A percentile compares a stretch with the other conserved stretches of the same genome.
These are phyloP conservation scores for Tenthredo amoena DNA, from an alignment of 2,888 invertebrate genomes.

Conservation along the genomic window DNA sequence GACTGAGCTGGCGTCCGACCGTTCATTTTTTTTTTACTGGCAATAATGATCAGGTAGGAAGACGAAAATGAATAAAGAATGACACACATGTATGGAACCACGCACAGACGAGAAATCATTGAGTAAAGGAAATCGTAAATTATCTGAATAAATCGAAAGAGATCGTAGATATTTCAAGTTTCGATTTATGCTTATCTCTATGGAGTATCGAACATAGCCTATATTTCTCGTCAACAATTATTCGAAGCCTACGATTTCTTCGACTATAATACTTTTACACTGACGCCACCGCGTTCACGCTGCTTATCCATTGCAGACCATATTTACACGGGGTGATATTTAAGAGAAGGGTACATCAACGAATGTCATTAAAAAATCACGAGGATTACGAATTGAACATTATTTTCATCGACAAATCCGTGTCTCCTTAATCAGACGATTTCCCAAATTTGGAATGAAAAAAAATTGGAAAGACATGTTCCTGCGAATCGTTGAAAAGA, in stretches of 20 bases:
- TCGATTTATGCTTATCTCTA: conserved; percentile 41
- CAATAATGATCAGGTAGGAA: neutral
- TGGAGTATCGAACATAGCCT: conserved; percentile 20
- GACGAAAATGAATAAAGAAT: neutral
- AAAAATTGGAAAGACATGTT: too few species aligned
- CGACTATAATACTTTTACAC: neutral
- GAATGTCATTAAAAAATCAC: neutral
- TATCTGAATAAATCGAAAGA: neutral
- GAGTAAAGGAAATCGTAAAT: conserved; percentile 29
- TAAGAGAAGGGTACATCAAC: neutral
- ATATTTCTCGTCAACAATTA: conserved; percentile 28
- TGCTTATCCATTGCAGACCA: neutral
- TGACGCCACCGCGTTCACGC: neutral
- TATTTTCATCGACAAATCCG: too few species aligned
- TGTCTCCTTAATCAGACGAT: neutral
- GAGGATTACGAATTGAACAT: neutral
- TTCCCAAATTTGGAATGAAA: neutral
- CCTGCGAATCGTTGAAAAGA: neutral
- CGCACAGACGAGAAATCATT: neutral
- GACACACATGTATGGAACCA: neutral
- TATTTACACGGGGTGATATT: neutral
- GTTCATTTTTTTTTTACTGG: too few species aligned
- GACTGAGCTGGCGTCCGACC: too few species aligned
- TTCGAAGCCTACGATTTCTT: conserved; percentile 36
- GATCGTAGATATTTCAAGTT: conserved; percentile 38